Evolutionary conservation across 1,140 invertebrate genomes (phyloP), one percentile per base, ranked within the genome.

Genomic region (Ips nitidus): DNA sequence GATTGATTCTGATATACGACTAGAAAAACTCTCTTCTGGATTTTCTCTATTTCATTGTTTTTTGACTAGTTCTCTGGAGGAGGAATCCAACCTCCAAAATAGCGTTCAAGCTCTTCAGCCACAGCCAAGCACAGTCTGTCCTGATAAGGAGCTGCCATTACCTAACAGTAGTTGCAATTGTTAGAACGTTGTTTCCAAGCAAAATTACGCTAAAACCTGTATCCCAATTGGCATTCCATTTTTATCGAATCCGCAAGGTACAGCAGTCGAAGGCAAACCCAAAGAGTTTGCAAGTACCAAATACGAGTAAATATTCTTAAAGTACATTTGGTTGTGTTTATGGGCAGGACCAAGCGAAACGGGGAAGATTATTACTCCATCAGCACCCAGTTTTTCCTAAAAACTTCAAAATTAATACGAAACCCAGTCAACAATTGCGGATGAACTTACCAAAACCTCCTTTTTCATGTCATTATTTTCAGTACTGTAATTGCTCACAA

Each of bases 11-110:
- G 22, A 22, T 22, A 22, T 22, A 22, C 22, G 22, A 22, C 22
- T 22, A 22, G 22, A 22, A 22, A 22, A 22, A 22, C 22, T 22
- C 22, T 22, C 22, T 22, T 22, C 22, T 22, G 22, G 22, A 22
- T 22, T 22, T 22, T 22, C 22, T 22, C 22, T 22, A 22, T 22
- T 22, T 22, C 22, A 22, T 22, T 22, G 22, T 22, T 22, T 22
- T 22, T 22, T 22, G 22, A 22, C 22, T 22, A 22, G 22, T 66
- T 66, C 22, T 66, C 56, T 8, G 62, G 82, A 0, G 88, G 87
- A 42, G 87, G 84, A 40, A 85, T 82, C 94, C 95, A 97, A 1
- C 94, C 94, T 37, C 93, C 93, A 75, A 97, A 95, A 7, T 86
- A 87, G 74, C 86, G 87, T 78, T 96, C 93, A 50, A 98, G 85